Evolutionary conservation across 2,113 vertebrate genomes (phyloP).

Genomic region (Mohoua ochrocephala): DNA sequence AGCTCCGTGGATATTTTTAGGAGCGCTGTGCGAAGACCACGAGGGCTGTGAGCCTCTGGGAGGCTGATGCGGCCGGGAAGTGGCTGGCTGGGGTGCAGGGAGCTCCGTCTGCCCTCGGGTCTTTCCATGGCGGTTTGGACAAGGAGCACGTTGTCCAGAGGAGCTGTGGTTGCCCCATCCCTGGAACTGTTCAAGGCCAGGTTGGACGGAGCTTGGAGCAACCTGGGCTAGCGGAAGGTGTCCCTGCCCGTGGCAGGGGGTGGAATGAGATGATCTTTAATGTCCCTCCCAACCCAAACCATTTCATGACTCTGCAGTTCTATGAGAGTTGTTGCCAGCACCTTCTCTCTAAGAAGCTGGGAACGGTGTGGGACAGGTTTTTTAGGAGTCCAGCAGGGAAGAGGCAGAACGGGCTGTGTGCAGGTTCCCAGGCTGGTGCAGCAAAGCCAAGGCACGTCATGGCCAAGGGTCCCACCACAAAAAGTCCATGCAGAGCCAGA

Average conservation of each 20-base stretch:
- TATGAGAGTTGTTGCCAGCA: neutral
- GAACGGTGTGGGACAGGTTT: rapidly evolving
- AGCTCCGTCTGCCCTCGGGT: neutral
- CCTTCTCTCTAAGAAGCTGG: neutral
- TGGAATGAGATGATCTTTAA: neutral
- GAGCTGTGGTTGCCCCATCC: neutral
- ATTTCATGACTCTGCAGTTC: no score
- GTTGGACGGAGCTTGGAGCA: neutral
- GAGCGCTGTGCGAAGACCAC: rapidly evolving
- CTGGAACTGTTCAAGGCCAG: neutral
- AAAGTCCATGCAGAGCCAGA: rapidly evolving
- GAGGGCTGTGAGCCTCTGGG: neutral
- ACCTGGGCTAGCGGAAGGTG: rapidly evolving
- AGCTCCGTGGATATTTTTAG: neutral
- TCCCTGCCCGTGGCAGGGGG: neutral
- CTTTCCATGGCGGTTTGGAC: neutral
- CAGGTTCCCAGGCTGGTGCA: neutral
- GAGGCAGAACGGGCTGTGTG: rapidly evolving
- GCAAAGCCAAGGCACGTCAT: neutral
- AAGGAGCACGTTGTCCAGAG: neutral
- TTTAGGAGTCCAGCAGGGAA: neutral
- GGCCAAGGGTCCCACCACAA: neutral
- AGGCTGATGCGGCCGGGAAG: neutral
- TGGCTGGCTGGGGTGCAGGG: neutral
- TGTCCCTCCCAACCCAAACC: neutral